Evolutionary conservation across 2,113 vertebrate species (phyloP), one percentile per base, ranked within the genome.

Genomic region (Phyllostomus discolor): DNA sequence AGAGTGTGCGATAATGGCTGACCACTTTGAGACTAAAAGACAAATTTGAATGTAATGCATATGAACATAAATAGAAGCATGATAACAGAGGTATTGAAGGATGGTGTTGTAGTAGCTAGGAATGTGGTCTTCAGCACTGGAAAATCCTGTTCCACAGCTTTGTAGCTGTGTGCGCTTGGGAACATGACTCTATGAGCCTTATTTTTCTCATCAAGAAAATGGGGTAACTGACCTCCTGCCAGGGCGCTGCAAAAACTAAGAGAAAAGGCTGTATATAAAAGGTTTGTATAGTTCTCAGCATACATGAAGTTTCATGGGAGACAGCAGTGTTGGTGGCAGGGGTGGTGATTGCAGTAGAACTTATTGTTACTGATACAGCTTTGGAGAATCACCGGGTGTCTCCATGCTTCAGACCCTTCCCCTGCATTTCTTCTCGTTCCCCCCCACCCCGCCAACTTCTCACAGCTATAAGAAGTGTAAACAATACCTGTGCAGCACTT

Each of bases 401-500:
- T 57, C 41, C 82, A 0, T 31, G 62, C 38, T 89, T 94, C 52
- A 48, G 16, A 52, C n/a, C 66, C 84, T 43, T 90, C 41, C 66
- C 5, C 1, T 24, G 17, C 46, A 12, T 33, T 22, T 31, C 62
- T 50, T 35, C 15, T 14, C 10, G 22, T 11, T 43, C 14, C 4
- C 11, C 11, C 20, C 3, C 28, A 59, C 57, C 57, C 57, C 4
- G 38, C 10, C 15, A 87, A 62, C 50, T 92, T 43, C 43, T 70
- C 43, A 59, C 7, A 41, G 67, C 72, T 82, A 7, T 75, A 52
- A 38, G 14, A 91, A 79, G 33, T 66, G 20, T 92, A 96, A 96
- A 95, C 96, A 92, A 96, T 95, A 82, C 52, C 86, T 92, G 46
- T 79, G 73, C 95, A 89, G 78, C 26, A 31, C 31, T 88, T 79